These are phyloP conservation scores for Crocuta crocuta DNA, from an alignment of 2,113 vertebrate species.

Conservation along the genomic window DNA sequence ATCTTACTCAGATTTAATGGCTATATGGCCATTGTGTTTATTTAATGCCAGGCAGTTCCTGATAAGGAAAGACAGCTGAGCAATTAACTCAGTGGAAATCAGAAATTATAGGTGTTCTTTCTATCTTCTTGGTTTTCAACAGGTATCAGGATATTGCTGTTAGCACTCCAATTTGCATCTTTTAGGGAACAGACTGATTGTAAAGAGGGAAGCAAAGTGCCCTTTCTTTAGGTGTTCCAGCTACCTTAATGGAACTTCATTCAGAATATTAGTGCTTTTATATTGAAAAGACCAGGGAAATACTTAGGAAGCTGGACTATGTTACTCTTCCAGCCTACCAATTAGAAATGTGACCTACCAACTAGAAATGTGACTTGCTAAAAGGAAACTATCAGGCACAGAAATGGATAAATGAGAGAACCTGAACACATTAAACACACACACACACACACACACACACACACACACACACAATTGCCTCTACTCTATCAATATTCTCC, in stretches of 20 bases:
- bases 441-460: too few species aligned
- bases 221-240: neutral
- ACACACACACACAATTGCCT: neutral
- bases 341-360: neutral
- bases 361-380: neutral
- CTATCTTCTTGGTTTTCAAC: neutral
- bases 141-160: neutral
- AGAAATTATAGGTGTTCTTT: neutral
- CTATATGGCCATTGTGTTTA: conserved; percentile 58
- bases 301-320: neutral
- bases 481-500: neutral
- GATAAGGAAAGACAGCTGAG: conserved; percentile 41
- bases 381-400: neutral
- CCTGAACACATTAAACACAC: neutral
- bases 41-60: conserved; percentile 48
- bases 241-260: conserved; percentile 41
- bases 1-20: conserved; percentile 50
- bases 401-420: neutral
- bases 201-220: neutral
- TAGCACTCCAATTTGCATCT: conserved; percentile 55
- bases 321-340: neutral
- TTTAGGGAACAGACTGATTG: neutral
- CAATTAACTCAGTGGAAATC: conserved; percentile 70
- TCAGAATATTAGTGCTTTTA: conserved; percentile 39
- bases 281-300: neutral